A percentile compares a stretch with the other conserved stretches of the same genome.
Evolutionary conservation across 2,113 vertebrate species (phyloP).

Genomic region (Platycercus adscitus): DNA sequence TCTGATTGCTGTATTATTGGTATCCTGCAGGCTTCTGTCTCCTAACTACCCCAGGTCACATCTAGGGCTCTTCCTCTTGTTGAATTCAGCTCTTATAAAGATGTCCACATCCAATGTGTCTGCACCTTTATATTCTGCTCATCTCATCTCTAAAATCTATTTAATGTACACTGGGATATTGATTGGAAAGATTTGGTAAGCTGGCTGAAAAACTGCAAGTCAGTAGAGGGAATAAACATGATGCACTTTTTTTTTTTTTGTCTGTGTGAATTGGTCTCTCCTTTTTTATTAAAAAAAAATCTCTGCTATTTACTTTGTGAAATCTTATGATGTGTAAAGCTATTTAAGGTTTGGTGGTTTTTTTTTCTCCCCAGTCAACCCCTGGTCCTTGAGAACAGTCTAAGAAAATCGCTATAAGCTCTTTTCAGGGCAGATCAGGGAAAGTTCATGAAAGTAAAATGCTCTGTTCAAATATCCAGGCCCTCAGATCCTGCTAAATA

Average conservation of each 20-base stretch:
- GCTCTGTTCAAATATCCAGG: neutral
- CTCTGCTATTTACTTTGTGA: conserved; percentile 1
- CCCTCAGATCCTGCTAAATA: neutral
- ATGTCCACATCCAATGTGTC: neutral
- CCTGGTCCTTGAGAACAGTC: neutral
- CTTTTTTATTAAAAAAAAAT: neutral
- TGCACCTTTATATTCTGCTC: neutral
- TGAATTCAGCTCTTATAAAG: neutral
- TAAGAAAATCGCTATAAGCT: neutral
- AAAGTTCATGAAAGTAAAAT: conserved; percentile 19
- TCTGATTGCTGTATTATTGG: neutral
- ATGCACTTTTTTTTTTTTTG: neutral
- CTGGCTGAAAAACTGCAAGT: neutral
- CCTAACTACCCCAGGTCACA: neutral
- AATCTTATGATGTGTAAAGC: neutral
- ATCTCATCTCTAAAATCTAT: neutral
- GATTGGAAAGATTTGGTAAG: neutral
- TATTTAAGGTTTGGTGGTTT: neutral
- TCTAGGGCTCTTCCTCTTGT: neutral
- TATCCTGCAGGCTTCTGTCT: neutral
- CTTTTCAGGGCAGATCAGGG: neutral
- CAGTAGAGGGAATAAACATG: neutral
- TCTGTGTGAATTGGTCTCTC: neutral
- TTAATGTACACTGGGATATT: neutral
- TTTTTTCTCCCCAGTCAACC: neutral